phyloP scores from a whole-genome alignment of 2,113 vertebrate species.

The Panthera uncia region DNA sequence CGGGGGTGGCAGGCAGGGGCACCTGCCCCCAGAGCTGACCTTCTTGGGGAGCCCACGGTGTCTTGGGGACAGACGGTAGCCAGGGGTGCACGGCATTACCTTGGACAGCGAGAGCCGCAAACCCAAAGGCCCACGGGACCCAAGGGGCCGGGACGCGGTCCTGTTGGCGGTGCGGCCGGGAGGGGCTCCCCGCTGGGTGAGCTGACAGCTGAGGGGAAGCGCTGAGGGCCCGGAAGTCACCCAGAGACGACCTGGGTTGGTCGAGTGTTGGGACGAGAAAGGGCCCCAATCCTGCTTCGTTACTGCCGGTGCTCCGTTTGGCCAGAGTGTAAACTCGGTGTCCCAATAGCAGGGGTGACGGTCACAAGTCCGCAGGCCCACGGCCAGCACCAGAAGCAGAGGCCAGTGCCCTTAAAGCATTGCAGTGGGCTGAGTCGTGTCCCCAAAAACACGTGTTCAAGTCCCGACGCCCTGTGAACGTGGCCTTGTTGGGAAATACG shows the following conservation, averaged over 20 bases:
- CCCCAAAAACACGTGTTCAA: not conserved
- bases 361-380: not conserved
- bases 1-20: not conserved
- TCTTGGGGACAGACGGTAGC: not conserved
- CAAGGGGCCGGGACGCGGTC: fast-evolving
- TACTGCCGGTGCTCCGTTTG: not conserved
- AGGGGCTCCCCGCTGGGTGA: not conserved
- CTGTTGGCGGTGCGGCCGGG: fast-evolving
- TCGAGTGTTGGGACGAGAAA: not conserved
- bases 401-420: not conserved
- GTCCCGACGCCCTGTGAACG: not conserved
- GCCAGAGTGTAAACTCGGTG: not conserved
- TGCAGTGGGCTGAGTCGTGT: fast-evolving
- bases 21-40: not conserved
- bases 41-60: not conserved
- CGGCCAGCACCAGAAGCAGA: not conserved
- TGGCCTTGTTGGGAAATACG: not conserved
- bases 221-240: not conserved
- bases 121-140: not conserved
- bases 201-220: not conserved
- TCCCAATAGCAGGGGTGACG: not conserved
- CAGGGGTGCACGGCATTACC: not conserved
- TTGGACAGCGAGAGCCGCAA: too few species aligned
- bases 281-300: too few species aligned
- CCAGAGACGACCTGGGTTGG: not conserved